A percentile compares a stretch with the other conserved stretches of the same genome.
Conservation (phyloP, 2,797 vertebrate genomes). For the Chaunax sp. region DNA sequence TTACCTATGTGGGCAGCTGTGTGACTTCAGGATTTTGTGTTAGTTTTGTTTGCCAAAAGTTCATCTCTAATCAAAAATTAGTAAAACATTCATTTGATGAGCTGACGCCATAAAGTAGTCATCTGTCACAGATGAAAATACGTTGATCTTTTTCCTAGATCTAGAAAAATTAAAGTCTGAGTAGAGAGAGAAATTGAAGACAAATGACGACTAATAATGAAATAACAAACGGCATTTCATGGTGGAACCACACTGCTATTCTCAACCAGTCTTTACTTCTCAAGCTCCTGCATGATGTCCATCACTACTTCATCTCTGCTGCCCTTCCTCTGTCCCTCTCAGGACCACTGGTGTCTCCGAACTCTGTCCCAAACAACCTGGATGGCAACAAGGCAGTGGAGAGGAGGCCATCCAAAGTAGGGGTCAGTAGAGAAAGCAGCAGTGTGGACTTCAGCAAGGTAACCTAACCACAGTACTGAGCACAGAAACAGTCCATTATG, state of each 20-base stretch:
- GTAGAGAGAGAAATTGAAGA: not conserved
- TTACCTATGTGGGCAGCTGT: too few species aligned
- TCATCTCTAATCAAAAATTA: not conserved
- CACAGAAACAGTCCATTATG: too few species aligned
- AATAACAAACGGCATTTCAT: not conserved
- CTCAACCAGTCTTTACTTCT: constrained; percentile 4
- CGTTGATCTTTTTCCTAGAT: not conserved
- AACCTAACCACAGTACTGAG: constrained; percentile 76
- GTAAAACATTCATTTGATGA: constrained; percentile 33
- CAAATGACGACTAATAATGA: not conserved
- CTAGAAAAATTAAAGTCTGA: constrained; percentile 3
- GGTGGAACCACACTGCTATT: constrained; percentile 1
- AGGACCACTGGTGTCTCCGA: constrained; percentile 90
- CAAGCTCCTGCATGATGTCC: constrained; percentile 26
- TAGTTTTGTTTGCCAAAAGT: constrained; percentile 14
- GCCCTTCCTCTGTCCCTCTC: constrained; percentile 18
- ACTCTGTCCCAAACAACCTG: constrained; percentile 90
- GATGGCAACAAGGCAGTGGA: constrained; percentile 88
- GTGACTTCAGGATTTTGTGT: too few species aligned
- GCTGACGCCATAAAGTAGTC: not conserved
- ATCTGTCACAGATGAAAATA: not conserved
- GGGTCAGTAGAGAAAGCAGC: constrained; percentile 96
- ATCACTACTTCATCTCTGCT: constrained; percentile 32
- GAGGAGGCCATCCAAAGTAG: constrained; percentile 86
- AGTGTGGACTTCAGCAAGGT: constrained; percentile 97